Base-by-base conservation (phyloP, 2,113 vertebrate genomes). In the Python bivittatus region DNA sequence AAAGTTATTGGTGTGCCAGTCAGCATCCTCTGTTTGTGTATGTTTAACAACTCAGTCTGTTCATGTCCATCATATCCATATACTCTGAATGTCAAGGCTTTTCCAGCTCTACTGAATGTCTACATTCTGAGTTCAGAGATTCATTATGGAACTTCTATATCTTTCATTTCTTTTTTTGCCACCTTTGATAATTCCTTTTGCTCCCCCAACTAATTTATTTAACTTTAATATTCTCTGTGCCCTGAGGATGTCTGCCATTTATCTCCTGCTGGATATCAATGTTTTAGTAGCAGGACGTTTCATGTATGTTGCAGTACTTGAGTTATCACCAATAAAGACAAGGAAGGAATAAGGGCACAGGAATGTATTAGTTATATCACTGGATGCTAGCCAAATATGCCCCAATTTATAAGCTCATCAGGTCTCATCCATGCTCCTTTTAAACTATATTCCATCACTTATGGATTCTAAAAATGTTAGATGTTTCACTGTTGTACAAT, bases 251-350 rank as follows among this genome's bases (percentile, higher is more conserved):
- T 29, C 90, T 53, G 8, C 17, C 25, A 86, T 88, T 84, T 92
- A 54, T 6, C 29, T 88, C 57, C 52, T 92, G 29, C 52, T 88
- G 92, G 92, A 92, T 84, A 72, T 25, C 54, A 15, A 92, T 33
- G 92, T 38, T 29, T 85, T 44, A 48, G 38, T 27, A 85, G 13
- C 22, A 44, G 38, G 25, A 38, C 22, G 25, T 84, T 3, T 85
- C 27, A 42, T 11, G 6, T 3, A 83, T 20, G 9, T 48, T 25
- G 17, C 68, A 90, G 2, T 83, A 15, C 54, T 61, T 44, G 0
- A 17, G 42, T 56, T 27, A 48, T 60, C 42, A 88, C 1, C 25
- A 9, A 27, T 89, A 48, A 88, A 48, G 2, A n/a, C 29, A 64
- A 61, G 3, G 10, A 60, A 64, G 27, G 44, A 48, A 64, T n/a